A percentile compares a stretch with the other conserved stretches of the same genome.
These are phyloP conservation scores for Rhinichthys osculus DNA, from an alignment of 2,797 vertebrate species.

Conservation along the genomic window DNA sequence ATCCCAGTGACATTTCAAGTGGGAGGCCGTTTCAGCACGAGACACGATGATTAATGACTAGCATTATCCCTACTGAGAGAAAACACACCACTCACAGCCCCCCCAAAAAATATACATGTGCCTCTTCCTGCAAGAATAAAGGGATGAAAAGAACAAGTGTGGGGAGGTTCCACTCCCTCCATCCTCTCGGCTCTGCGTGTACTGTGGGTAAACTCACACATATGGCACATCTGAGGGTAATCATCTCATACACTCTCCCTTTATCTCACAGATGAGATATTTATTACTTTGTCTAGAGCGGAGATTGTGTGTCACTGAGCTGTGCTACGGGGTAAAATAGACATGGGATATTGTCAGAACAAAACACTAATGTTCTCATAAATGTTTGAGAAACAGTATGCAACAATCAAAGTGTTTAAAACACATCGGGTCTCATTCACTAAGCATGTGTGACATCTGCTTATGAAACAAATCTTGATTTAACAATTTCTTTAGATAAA, in stretches of 20 bases:
- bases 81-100: slow-evolving; percentile 57
- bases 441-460: background rate
- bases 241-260: slow-evolving; percentile 51
- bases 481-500: no score
- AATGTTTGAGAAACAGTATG: background rate
- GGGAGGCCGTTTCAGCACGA: slow-evolving; percentile 68
- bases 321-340: slow-evolving; percentile 10
- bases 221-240: slow-evolving; percentile 61
- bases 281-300: slow-evolving; percentile 56
- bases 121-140: slow-evolving; percentile 50
- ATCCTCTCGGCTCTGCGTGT: slow-evolving; percentile 24
- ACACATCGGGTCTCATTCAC: background rate
- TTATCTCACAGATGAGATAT: slow-evolving; percentile 59
- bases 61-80: slow-evolving; percentile 73
- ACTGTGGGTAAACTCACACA: slow-evolving; percentile 60
- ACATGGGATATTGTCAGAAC: background rate
- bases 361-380: background rate
- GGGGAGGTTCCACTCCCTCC: slow-evolving; percentile 42
- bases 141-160: slow-evolving; percentile 50
- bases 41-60: slow-evolving; percentile 84
- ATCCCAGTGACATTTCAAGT: slow-evolving; percentile 59
- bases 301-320: slow-evolving; percentile 24
- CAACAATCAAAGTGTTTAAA: background rate
- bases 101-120: slow-evolving; percentile 55
- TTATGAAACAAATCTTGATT: background rate